Conservation (phyloP, 2,888 invertebrate species). For the Willowsia nigromaculata region DNA sequence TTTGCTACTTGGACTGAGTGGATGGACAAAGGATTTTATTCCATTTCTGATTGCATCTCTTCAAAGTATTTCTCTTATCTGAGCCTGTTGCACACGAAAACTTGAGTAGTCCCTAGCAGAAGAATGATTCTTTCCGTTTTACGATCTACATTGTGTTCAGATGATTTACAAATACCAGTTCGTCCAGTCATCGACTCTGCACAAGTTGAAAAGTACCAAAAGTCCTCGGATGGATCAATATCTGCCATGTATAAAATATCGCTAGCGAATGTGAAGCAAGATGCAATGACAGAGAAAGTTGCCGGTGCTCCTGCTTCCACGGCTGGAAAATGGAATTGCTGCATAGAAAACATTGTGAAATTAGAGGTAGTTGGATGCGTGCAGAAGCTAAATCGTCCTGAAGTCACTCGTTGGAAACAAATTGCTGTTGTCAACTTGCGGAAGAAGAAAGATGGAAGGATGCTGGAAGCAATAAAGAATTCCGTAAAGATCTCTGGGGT, state of each 20-base stretch:
- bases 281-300: neutral
- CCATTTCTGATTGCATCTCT: too few relatives aligned
- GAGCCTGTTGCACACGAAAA: too few relatives aligned
- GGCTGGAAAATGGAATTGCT: neutral
- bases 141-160: neutral
- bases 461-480: neutral
- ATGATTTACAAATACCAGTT: neutral
- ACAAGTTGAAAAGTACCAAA: neutral
- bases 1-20: too few relatives aligned
- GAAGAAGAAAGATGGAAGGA: neutral
- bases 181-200: neutral
- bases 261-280: neutral
- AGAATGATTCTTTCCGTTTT: conserved; percentile 10
- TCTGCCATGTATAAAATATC: neutral
- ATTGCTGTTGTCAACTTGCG: conserved; percentile 29
- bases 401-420: conserved; percentile 57
- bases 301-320: neutral
- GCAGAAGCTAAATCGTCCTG: conserved; percentile 20
- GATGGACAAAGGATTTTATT: too few relatives aligned
- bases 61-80: too few relatives aligned
- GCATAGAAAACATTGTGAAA: neutral
- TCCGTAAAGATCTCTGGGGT: conserved; percentile 37
- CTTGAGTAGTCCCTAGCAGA: too few relatives aligned
- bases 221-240: neutral
- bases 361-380: conserved; percentile 57